phyloP scores from a whole-genome alignment of 2,797 vertebrate species.

The Acanthis flammea region DNA sequence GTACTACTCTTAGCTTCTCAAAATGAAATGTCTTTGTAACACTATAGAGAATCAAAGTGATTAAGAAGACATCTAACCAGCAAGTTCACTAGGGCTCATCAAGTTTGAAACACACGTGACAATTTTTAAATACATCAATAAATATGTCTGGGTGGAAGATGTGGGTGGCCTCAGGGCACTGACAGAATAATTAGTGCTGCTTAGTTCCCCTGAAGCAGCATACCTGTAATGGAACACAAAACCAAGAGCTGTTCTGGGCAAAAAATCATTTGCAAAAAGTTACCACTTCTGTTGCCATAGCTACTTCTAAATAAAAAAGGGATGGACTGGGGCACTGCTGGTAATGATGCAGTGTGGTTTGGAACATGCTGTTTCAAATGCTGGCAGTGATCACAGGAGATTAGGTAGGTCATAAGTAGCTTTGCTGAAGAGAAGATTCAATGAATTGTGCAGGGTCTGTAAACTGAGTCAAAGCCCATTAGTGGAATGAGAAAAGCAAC shows the following conservation, averaged over 20 bases:
- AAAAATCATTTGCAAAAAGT: background rate
- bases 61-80: background rate
- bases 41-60: background rate
- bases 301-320: background rate
- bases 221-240: background rate
- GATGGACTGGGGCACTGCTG: background rate
- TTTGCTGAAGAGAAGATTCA: background rate
- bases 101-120: background rate
- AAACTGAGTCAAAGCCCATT: conserved; percentile 3
- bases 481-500: background rate
- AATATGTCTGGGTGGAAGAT: background rate
- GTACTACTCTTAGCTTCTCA: background rate
- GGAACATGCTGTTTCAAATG: background rate
- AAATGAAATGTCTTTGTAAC: background rate
- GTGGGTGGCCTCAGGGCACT: background rate
- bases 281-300: background rate
- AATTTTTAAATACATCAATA: background rate
- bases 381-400: background rate
- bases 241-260: background rate
- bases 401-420: background rate
- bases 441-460: background rate
- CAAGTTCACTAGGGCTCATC: background rate
- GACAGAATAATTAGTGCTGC: background rate
- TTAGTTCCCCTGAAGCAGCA: background rate
- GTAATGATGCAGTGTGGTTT: background rate